Base-by-base conservation (phyloP, 2,888 invertebrate genomes). In the Brenthis daphne region DNA sequence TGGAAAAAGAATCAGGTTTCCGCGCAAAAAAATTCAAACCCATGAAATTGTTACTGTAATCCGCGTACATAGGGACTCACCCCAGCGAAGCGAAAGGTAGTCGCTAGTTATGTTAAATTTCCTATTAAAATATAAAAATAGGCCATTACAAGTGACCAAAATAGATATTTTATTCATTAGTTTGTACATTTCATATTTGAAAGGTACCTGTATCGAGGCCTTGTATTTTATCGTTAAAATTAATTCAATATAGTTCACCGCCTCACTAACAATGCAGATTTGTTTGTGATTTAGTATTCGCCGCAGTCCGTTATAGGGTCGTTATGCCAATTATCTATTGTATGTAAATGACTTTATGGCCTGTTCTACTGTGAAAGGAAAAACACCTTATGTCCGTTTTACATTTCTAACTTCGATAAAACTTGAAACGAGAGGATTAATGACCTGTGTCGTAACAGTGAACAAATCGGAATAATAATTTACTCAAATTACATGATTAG, bases 251-350 rank as follows among this genome's bases (percentile, higher is more conserved):
- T 61, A 72, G 71, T 65, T 56, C 64, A 60, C 64, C 60, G 60
- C 37, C 57, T 64, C 54, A 37, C 33, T 37, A 56, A 67, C 61
- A 67, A 63, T 66, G 57, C 43, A 67, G 67, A 67, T 67, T 67
- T 67, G 67, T 50, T 61, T 67, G 33, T 67, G 56, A 63, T 67
- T 67, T 64, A 53, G 64, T 55, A 63, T 68, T 64, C 61, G 60
- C 66, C 60, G 57, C 54, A 50, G 60, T 56, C 64, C 33, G 57
- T 60, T 65, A 48, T 71, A 57, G 68, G 68, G 68, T 73, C 60
- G 65, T 66, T 70, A 68, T 63, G 68, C 73, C 73, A 68, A 71
- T 73, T 71, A 70, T 73, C 73, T 69, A 73, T 73, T 73, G 73
- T 71, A 73, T 73, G 70, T 61, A 73, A 73, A 73, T 70, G 33